Conservation (phyloP, 2,113 vertebrate genomes). For the Microcebus ravelobensis region DNA sequence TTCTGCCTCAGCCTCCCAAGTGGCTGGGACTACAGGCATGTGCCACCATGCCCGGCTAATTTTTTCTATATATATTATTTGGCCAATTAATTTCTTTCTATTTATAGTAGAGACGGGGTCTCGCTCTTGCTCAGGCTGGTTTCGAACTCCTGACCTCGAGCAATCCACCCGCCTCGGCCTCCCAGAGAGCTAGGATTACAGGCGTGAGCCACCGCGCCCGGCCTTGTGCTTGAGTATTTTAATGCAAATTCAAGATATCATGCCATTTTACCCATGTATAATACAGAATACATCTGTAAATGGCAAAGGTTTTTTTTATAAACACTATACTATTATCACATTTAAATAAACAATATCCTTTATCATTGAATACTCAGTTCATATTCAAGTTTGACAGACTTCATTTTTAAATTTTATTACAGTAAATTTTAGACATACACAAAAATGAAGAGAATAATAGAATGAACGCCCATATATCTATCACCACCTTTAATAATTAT, state of each 20-base stretch:
- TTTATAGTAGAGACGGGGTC: no score
- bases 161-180: no score
- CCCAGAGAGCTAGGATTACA: no score
- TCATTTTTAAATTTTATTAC: not conserved
- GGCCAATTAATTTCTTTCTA: no score
- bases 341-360: not conserved
- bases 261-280: not conserved
- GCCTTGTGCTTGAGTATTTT: not conserved
- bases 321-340: not conserved
- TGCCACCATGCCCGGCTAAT: no score
- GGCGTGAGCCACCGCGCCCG: no score
- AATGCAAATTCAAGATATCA: not conserved
- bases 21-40: no score
- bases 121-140: no score
- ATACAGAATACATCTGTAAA: not conserved
- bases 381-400: not conserved
- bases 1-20: no score
- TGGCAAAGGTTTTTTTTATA: not conserved
- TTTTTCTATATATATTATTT: no score
- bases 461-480: not conserved
- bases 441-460: constrained; percentile 9
- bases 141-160: no score
- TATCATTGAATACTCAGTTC: not conserved
- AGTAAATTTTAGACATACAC: constrained; percentile 19
- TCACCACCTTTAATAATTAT: not conserved